Base-by-base conservation (phyloP, 2,797 vertebrate species). In the Pseudochaenichthys georgianus region DNA sequence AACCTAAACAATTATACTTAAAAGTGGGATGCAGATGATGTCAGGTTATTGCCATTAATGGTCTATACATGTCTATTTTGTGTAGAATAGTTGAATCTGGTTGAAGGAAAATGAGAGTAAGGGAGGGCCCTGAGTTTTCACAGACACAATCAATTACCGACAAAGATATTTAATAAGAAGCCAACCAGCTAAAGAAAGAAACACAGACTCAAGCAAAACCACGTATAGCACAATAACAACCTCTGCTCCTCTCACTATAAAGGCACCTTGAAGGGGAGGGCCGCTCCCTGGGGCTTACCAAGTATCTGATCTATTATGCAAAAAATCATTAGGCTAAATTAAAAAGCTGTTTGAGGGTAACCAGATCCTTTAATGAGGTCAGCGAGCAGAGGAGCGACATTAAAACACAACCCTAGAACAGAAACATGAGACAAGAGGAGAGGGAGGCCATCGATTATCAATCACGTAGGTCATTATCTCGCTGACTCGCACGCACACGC, bases 301-400 rank as follows among this genome's bases (percentile, higher is more conserved):
- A 92, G 92, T 94, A 94, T 94, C 94, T 95, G 92, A 94, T 95
- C 92, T 94, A 94, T 93, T 95, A 95, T 95, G 92, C 95, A 93
- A 93, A 94, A 95, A 96, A 95, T 96, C 95, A 95, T 95, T 95
- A 95, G 88, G 93, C 93, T 94, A 95, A 96, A 96, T 95, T 95
- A 96, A 96, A 95, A 95, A 95, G 94, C 95, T 95, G 94, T 95
- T 96, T 95, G 94, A 95, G 93, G 92, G 95, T 95, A 96, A 95
- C 94, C 86, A 84, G 92, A 96, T 93, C 93, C 89, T 95, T 95
- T 95, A 95, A 96, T 95, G 95, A 95, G 95, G 93, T 94, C 94
- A 95, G 93, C 64, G 88, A 94, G 88, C 89, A 75, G 81, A 91
- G 84, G 84, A 89, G 88, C 88, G 85, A 95, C 95, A 95, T 95